Conservation (phyloP, 1,140 invertebrate species). For the Metopolophium dirhodum region DNA sequence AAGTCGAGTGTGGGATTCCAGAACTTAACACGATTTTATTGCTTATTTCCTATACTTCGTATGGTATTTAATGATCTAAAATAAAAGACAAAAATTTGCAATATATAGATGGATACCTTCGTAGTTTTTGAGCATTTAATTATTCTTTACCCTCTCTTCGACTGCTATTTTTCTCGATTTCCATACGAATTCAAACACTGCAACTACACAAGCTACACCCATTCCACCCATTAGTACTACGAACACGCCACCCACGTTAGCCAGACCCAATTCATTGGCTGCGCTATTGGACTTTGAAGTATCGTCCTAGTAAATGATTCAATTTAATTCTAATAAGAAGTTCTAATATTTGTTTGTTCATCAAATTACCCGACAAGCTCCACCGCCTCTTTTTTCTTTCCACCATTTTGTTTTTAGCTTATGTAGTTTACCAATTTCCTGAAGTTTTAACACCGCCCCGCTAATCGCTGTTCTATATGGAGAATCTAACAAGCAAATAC, state of each 20-base stretch:
- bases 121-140: background rate
- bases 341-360: background rate
- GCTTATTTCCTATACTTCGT: conserved; percentile 39
- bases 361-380: conserved; percentile 73
- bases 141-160: conserved; percentile 76
- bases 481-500: conserved; percentile 69
- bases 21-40: background rate
- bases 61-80: conserved; percentile 50
- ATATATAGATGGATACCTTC: too few species aligned
- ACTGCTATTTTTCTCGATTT: conserved; percentile 90
- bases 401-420: conserved; percentile 95
- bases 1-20: background rate
- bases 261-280: conserved; percentile 84
- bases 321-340: background rate
- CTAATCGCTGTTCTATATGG: conserved; percentile 86
- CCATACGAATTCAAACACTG: conserved; percentile 92
- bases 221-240: conserved; percentile 91
- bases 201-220: conserved; percentile 85
- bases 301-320: conserved; percentile 70
- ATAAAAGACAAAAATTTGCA: background rate
- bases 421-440: conserved; percentile 91
- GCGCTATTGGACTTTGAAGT: conserved; percentile 83
- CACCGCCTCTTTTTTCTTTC: conserved; percentile 75
- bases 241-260: conserved; percentile 94
- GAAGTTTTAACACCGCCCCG: conserved; percentile 86